Evolutionary conservation across 2,888 invertebrate genomes (phyloP).

Genomic region (Lathronympha strigana): DNA sequence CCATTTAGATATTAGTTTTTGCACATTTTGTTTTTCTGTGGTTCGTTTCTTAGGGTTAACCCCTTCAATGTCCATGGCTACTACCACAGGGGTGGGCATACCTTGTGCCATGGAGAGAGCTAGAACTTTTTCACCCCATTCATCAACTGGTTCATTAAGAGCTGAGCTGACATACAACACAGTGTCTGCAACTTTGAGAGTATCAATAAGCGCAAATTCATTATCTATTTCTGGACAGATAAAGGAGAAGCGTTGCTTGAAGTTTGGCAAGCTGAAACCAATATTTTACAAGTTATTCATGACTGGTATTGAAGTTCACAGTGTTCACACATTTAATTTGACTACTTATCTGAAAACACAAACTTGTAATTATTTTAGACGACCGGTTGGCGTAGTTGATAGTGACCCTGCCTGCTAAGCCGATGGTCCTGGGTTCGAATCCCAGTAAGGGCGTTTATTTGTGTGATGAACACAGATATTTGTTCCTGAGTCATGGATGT

Average conservation of each 20-base stretch:
- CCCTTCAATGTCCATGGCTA: conserved; percentile 89
- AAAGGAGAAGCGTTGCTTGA: conserved; percentile 95
- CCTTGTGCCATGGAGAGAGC: conserved; percentile 92
- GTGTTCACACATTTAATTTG: too few species aligned
- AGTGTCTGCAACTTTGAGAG: conserved; percentile 94
- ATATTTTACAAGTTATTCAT: background rate
- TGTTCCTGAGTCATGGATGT: too few species aligned
- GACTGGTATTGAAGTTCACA: background rate
- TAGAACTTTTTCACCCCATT: conserved; percentile 91
- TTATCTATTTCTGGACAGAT: conserved; percentile 89
- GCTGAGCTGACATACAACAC: conserved; percentile 91
- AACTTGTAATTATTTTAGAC: too few species aligned
- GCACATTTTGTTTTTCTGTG: conserved; percentile 87
- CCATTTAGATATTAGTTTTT: conserved; percentile 87
- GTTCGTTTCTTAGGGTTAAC: conserved; percentile 89
- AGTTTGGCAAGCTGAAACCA: conserved; percentile 89
- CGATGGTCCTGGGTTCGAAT: too few species aligned
- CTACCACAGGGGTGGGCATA: conserved; percentile 90
- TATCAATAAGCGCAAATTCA: conserved; percentile 90
- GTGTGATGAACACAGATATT: too few species aligned
- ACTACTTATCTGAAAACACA: too few species aligned
- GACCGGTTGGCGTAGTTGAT: too few species aligned
- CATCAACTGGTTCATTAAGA: conserved; percentile 88
- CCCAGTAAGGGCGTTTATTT: too few species aligned
- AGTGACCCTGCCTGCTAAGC: too few species aligned